These are phyloP conservation scores for Dynastes maya DNA, from an alignment of 2,888 invertebrate genomes.

Conservation along the genomic window DNA sequence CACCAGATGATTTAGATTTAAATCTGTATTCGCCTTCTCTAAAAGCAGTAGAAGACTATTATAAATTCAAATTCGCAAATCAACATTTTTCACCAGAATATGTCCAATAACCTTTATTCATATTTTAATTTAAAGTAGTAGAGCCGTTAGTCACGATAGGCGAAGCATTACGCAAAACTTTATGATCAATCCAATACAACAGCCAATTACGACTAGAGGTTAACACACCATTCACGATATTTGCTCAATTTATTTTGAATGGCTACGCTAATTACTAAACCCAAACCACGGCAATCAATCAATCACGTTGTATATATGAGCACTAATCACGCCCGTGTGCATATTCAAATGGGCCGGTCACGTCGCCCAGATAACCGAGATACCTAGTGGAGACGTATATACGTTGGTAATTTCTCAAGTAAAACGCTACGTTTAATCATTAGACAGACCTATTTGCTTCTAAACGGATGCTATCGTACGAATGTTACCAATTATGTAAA, in stretches of 20 bases:
- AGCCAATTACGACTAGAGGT: neutral
- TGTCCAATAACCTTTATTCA: neutral
- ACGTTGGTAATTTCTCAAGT: constrained; percentile 33
- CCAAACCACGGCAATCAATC: constrained; percentile 30
- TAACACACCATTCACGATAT: constrained; percentile 34
- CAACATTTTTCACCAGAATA: no score
- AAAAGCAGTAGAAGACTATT: no score
- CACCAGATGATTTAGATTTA: no score
- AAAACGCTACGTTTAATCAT: constrained; percentile 29
- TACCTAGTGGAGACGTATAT: constrained; percentile 1
- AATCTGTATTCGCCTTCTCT: no score
- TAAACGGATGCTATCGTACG: constrained; percentile 3
- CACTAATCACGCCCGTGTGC: constrained; percentile 17
- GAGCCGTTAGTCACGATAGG: neutral
- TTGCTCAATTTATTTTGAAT: constrained; percentile 42
- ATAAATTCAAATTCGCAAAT: no score
- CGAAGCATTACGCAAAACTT: neutral
- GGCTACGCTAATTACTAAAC: constrained; percentile 30
- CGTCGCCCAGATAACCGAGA: neutral
- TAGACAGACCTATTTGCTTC: neutral
- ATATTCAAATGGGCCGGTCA: constrained; percentile 26
- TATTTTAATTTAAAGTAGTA: neutral
- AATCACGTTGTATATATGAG: constrained; percentile 22
- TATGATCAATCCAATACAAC: constrained; percentile 23
- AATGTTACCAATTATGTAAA: constrained; percentile 21